phyloP scores from a whole-genome alignment of 2,113 vertebrate species.

The Etia nguti region DNA sequence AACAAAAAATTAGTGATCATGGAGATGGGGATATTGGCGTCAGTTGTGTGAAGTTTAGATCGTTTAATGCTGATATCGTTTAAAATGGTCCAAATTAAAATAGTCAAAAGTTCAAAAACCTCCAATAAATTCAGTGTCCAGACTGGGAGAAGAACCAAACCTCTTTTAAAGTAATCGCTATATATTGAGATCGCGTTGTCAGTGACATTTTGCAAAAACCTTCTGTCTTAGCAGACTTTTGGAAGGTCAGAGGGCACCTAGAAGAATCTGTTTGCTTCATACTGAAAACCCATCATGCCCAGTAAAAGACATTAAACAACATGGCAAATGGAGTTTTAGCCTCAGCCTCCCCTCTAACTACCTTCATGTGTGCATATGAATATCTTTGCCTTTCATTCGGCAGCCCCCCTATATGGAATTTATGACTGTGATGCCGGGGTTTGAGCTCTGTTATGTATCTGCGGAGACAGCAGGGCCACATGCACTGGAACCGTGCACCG shows the following conservation, averaged over 20 bases:
- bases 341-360: background rate
- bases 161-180: background rate
- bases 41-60: background rate
- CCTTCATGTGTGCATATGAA: constrained; percentile 11
- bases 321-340: background rate
- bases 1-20: background rate
- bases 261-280: background rate
- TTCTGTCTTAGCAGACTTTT: background rate
- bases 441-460: constrained; percentile 33
- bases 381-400: constrained; percentile 21
- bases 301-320: constrained; percentile 15
- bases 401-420: background rate
- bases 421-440: background rate
- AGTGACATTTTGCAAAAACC: background rate
- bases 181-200: background rate
- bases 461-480: constrained; percentile 9
- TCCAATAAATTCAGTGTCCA: background rate
- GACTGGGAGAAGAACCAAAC: background rate
- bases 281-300: constrained; percentile 9
- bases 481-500: background rate
- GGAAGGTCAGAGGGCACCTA: background rate
- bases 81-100: background rate
- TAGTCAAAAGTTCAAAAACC: background rate
- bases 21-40: background rate
- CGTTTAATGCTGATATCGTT: background rate